Evolutionary conservation across 2,113 vertebrate species (phyloP).

Genomic region (Tachysurus fulvidraco): DNA sequence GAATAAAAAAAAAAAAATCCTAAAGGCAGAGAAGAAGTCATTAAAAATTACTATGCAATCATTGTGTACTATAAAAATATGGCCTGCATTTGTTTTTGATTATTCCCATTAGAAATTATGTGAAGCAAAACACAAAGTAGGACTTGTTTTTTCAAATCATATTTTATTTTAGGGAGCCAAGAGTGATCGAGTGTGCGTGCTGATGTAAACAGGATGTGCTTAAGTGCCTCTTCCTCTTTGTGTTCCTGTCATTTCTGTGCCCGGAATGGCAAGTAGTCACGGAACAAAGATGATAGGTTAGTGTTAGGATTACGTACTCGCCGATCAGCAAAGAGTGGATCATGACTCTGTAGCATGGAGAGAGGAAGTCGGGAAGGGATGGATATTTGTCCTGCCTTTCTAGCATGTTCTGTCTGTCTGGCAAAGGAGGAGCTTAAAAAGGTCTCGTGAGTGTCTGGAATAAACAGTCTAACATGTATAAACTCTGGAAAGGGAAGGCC

Average conservation of each 20-base stretch:
- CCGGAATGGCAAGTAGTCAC: neutral
- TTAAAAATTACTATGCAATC: constrained; percentile 64
- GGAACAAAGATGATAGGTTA: neutral
- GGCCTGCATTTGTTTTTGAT: constrained; percentile 64
- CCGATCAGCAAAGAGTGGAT: neutral
- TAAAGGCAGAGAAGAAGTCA: constrained; percentile 56
- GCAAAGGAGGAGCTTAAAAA: constrained; percentile 44
- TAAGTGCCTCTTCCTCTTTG: constrained; percentile 47
- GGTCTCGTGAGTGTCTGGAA: constrained; percentile 61
- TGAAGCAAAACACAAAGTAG: constrained; percentile 53
- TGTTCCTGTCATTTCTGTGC: constrained; percentile 18
- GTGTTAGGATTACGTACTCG: neutral
- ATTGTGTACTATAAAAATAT: constrained; percentile 66
- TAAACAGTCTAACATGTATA: constrained; percentile 50
- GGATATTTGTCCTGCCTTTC: constrained; percentile 35
- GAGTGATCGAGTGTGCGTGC: constrained; percentile 12
- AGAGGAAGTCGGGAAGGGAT: constrained; percentile 54
- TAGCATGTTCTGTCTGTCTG: constrained; percentile 60
- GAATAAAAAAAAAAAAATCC: constrained; percentile 45
- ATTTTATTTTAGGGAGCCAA: constrained; percentile 53
- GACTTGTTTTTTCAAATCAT: constrained; percentile 48
- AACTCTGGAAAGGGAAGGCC: constrained; percentile 23
- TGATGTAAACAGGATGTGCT: constrained; percentile 49
- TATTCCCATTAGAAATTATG: constrained; percentile 62
- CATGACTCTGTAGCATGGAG: constrained; percentile 1